Base-by-base conservation (phyloP, 2,113 vertebrate species). In the Stigmatopora argus region DNA sequence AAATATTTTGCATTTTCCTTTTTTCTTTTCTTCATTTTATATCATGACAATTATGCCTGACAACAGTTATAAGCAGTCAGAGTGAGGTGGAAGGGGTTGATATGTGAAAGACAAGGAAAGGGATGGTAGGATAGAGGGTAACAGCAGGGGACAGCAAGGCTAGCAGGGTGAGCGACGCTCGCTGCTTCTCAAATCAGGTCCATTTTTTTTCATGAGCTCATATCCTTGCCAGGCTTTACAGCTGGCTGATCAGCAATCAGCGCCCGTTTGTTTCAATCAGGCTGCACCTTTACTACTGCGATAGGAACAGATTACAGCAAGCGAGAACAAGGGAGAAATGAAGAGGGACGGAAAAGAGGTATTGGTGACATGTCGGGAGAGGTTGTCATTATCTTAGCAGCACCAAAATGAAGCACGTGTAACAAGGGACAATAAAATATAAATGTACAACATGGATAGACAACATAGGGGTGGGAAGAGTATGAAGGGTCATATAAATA, bases 221-320 rank as follows among this genome's bases (percentile, higher is more conserved):
- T 89, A 91, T 90, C 92, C 92, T 94, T 92, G 92, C 92, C 93
- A 93, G 92, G 90, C 92, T 94, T 93, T 94, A 92, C 93, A 94
- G 93, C 89, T 92, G 94, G 93, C 93, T 94, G 93, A 91, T 91
- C 93, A 90, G 93, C 92, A 93, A 93, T 94, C 94, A 94, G 93
- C 86, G 89, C 90, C 85, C 89, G 94, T 94, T 94, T 93, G 92
- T 92, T 94, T 94, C 94, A 92, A 93, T 93, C 93, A 92, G 91
- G 90, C 79, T 74, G 87, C 91, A 91, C 92, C 92, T 93, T 88
- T 92, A 92, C 92, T 89, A 90, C 91, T 92, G 90, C 87, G 91
- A 88, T 88, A 86, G 86, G 83, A 72, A 81, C 84, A 82, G 86
- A 87, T 87, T 89, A 89, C 79, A 18, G 48, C 74, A 77, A 79